phyloP scores from a whole-genome alignment of 2,797 vertebrate genomes.

The Catostomus latipinnis region DNA sequence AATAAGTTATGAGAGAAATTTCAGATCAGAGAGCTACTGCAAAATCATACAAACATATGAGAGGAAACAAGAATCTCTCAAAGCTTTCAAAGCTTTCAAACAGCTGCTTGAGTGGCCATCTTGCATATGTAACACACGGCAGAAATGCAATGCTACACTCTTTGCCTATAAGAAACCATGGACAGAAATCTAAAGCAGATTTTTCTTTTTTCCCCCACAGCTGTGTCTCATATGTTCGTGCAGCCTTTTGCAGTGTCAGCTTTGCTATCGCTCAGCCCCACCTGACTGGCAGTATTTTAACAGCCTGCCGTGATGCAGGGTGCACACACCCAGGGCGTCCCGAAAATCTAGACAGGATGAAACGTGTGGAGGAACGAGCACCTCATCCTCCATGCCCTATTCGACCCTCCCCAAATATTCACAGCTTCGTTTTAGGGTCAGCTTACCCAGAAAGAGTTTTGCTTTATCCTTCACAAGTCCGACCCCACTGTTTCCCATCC shows the following conservation, averaged over 20 bases:
- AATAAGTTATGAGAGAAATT: neutral
- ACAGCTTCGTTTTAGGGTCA: conserved; percentile 73
- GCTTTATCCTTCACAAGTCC: conserved; percentile 66
- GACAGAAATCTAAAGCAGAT: conserved; percentile 21
- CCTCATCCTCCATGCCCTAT: conserved; percentile 52
- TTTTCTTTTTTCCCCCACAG: conserved; percentile 67
- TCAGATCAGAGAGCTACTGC: conserved; percentile 25
- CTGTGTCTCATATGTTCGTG: conserved; percentile 80
- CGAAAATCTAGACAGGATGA: conserved; percentile 64
- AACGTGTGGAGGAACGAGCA: conserved; percentile 62
- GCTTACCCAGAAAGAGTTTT: conserved; percentile 70
- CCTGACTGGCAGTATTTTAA: conserved; percentile 77
- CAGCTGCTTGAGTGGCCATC: conserved; percentile 18
- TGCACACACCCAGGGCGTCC: conserved; percentile 63
- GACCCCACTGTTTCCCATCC: conserved; percentile 58
- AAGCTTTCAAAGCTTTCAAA: conserved; percentile 19
- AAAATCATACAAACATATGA: conserved; percentile 7
- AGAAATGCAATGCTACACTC: conserved; percentile 36
- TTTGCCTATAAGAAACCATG: conserved; percentile 23
- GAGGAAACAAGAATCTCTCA: conserved; percentile 16
- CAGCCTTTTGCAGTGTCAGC: conserved; percentile 76
- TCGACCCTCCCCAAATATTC: conserved; percentile 62
- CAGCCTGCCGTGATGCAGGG: conserved; percentile 67
- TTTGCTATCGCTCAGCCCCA: conserved; percentile 77
- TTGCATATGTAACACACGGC: conserved; percentile 40